Conservation (phyloP, 1,140 invertebrate genomes). For the Calliopsis andreniformis region DNA sequence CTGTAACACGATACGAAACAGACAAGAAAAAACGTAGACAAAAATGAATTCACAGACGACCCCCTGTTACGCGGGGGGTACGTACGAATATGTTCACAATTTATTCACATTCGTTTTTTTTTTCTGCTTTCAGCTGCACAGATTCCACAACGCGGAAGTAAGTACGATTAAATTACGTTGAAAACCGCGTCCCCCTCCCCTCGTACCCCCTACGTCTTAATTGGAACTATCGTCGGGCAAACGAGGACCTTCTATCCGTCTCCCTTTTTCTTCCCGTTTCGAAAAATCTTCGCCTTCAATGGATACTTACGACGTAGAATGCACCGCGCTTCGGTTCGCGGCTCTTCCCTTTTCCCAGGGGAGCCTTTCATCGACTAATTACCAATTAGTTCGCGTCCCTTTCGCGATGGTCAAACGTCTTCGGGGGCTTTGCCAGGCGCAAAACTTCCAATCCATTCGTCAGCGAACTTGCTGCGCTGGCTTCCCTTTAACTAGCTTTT, state of each 20-base stretch:
- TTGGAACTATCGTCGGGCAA: constrained; percentile 40
- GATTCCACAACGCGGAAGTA: constrained; percentile 93
- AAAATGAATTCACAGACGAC: neutral
- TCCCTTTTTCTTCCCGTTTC: neutral
- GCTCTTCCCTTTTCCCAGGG: neutral
- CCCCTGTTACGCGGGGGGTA: constrained; percentile 34
- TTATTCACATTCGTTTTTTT: constrained; percentile 74
- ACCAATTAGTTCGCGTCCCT: constrained; percentile 31
- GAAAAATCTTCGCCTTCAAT: neutral
- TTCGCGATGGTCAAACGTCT: neutral
- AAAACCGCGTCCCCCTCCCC: constrained; percentile 10
- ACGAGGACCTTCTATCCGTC: neutral
- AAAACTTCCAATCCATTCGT: neutral
- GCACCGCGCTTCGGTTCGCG: neutral
- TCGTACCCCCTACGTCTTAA: constrained; percentile 15
- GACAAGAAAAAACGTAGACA: neutral
- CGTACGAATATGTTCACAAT: constrained; percentile 29
- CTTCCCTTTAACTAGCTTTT: neutral
- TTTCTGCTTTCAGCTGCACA: constrained; percentile 91
- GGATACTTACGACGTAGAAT: neutral
- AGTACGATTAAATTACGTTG: constrained; percentile 81
- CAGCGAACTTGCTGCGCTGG: neutral
- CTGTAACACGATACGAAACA: constrained; percentile 3
- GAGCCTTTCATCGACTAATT: constrained; percentile 17
- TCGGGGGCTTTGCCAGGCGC: neutral